Base-by-base conservation (phyloP, 2,113 vertebrate species). In the Malurus melanocephalus region DNA sequence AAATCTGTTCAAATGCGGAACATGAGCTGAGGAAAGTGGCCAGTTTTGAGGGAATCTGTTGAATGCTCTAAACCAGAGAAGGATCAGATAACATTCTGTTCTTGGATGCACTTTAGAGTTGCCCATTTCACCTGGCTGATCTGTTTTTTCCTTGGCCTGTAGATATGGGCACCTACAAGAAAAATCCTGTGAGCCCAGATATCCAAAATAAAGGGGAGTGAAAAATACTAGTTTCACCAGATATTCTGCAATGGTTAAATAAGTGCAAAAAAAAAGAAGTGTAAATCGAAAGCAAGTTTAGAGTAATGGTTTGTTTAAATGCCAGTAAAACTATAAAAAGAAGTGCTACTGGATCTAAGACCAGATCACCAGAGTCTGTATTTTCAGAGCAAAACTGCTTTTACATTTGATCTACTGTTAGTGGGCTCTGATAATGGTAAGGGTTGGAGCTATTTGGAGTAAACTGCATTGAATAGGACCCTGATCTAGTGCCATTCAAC, bases 331-430 rank as follows among this genome's bases (percentile, higher is more conserved):
- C 6, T 0, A 1, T 38, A n/a, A 33, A 71, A 46, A 52, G 61
- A 79, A n/a, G 1, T 1, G 0, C 4, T 43, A 10, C 7, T 27
- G 40, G 43, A 10, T 24, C 22, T 57, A 15, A n/a, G 33, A 14
- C 32, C 26, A 45, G 32, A 66, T 3, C 6, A 35, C 24, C 3
- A 2, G 1, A 10, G 7, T 4, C 13, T 40, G 23, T 10, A 20
- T 49, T 74, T 80, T 53, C 12, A 8, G 40, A 51, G 9, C 17
- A 60, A n/a, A 71, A 40, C 18, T 91, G n/a, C 40, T 26, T 57
- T 61, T 16, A 46, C 85, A 56, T 79, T 85, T 87, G 46, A 74
- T 59, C 82, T 74, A 14, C 66, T 45, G 53, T 66, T 69, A 10
- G 0, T n/a, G 8, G 14, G 9, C 23, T 30, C 30, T 18, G 1